Base-by-base conservation (phyloP, 2,797 vertebrate species). In the Girardinus metallicus region DNA sequence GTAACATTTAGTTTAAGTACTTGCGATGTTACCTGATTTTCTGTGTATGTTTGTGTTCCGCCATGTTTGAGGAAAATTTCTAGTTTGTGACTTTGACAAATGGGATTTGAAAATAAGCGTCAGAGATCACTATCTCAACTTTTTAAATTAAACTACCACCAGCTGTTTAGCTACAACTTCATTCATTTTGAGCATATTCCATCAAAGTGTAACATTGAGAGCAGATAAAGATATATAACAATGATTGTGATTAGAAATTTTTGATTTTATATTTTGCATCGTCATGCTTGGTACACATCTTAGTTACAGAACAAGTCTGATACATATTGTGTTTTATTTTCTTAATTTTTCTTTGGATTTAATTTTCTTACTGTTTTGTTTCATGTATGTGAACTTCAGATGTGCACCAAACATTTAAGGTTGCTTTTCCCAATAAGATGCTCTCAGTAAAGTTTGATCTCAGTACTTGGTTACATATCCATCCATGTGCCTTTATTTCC, bases 401-500 rank as follows among this genome's bases (percentile, higher is more conserved):
- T 76, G 51, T 90, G 55, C 86, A 90, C 85, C 88, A 91, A 93
- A 89, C 87, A 86, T 91, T 78, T 81, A 80, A 78, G 89, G 86
- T 73, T 90, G 71, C 85, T 46, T 73, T 74, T 74, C 83, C 85
- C 92, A 83, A 82, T 75, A 16, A 71, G 66, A 41, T 76, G 73
- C 12, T 68, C 34, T 43, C 71, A 76, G 66, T 44, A 77, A 81
- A 71, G 64, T 55, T 80, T 80, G 76, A 80, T 73, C 78, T 23
- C 77, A 46, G 81, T 75, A 80, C 83, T 71, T 86, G 39, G 62
- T 83, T 51, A 68, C 75, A 73, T 68, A 83, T 87, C 62, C 75
- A 72, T 75, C 89, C 66, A 0, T 70, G 39, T 88, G 87, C 92
- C 90, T 95, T 87, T 96, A 92, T 90, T 95, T 95, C 89, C 95